These are phyloP conservation scores for Chrysocyon brachyurus DNA, from an alignment of 2,797 vertebrate species.

Conservation along the genomic window DNA sequence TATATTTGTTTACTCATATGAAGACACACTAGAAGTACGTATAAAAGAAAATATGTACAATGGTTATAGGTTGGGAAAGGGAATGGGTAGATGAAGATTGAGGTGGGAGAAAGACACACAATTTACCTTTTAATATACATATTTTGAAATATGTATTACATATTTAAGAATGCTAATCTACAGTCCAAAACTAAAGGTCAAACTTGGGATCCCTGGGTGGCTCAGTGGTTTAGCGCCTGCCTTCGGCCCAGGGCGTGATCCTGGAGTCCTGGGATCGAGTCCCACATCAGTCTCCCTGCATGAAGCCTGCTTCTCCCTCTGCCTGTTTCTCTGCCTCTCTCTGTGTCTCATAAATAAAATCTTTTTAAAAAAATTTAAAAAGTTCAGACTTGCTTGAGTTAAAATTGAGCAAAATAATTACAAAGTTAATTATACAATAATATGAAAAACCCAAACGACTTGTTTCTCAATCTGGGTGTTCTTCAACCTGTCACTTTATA, in stretches of 20 bases:
- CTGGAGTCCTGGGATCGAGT: too few species aligned
- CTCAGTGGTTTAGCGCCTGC: too few species aligned
- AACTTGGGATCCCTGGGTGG: not conserved
- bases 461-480: conserved; percentile 2
- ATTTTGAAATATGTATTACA: conserved; percentile 30
- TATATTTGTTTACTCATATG: conserved; percentile 45
- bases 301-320: too few species aligned
- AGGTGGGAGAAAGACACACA: not conserved
- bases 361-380: not conserved
- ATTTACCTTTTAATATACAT: conserved; percentile 27
- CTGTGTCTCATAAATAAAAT: too few species aligned
- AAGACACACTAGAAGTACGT: conserved; percentile 27
- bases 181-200: conserved; percentile 54
- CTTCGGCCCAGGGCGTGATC: too few species aligned
- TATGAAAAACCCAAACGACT: conserved; percentile 24
- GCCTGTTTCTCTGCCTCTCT: too few species aligned
- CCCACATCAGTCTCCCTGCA: too few species aligned
- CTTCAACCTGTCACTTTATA: conserved; percentile 37
- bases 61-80: not conserved
- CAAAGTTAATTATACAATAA: conserved; percentile 48
- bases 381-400: conserved; percentile 54
- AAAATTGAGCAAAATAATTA: conserved; percentile 64
- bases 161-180: conserved; percentile 44
- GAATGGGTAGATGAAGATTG: conserved; percentile 22
- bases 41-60: not conserved